Evolutionary conservation across 2,888 invertebrate genomes (phyloP).

Genomic region (Steinernema scapterisci): DNA sequence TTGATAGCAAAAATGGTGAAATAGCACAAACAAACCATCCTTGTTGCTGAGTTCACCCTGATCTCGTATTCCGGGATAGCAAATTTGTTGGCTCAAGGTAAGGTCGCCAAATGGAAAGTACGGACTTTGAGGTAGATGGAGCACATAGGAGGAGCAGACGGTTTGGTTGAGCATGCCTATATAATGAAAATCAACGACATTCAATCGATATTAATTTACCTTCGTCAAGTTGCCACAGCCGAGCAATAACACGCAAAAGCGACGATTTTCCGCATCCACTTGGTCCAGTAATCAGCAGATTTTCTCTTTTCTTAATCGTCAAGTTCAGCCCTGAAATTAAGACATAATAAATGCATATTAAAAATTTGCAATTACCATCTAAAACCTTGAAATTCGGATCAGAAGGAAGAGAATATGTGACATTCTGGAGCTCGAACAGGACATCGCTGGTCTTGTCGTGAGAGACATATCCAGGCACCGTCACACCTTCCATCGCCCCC

Average conservation of each 20-base stretch:
- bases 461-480: neutral
- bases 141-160: constrained; percentile 56
- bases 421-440: constrained; percentile 25
- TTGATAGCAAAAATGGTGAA: neutral
- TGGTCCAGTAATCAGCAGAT: constrained; percentile 85
- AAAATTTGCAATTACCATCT: constrained; percentile 37
- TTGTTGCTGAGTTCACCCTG: neutral
- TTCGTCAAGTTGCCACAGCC: constrained; percentile 82
- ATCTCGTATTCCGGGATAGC: constrained; percentile 35
- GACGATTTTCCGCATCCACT: constrained; percentile 92
- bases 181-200: neutral
- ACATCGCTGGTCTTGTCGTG: neutral
- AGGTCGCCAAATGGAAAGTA: constrained; percentile 71
- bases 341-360: neutral
- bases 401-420: constrained; percentile 38
- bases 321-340: constrained; percentile 69
- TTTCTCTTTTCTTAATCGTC: constrained; percentile 68
- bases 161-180: constrained; percentile 37
- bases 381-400: constrained; percentile 44
- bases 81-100: constrained; percentile 70
- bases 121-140: constrained; percentile 72
- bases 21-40: neutral
- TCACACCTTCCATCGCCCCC: neutral
- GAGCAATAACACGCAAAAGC: constrained; percentile 86
- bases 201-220: constrained; percentile 44